Evolutionary conservation across 2,113 vertebrate species (phyloP).

Genomic region (Oreochromis tanganicae): DNA sequence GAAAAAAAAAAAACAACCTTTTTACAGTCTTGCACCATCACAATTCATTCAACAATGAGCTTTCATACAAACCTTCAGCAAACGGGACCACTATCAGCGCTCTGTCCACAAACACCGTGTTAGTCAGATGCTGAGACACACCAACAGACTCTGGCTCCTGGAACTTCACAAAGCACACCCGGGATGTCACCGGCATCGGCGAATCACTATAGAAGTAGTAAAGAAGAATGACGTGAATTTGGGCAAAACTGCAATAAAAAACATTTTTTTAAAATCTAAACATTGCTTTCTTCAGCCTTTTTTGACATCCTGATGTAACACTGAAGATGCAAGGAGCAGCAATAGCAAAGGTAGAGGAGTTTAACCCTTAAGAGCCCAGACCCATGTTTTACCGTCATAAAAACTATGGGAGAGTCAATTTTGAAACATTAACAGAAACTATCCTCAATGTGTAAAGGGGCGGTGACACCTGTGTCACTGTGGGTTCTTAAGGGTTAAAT

Average conservation of each 20-base stretch:
- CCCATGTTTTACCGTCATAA: no score
- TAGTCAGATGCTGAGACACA: constrained; percentile 97
- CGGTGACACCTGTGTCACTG: no score
- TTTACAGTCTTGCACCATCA: not conserved
- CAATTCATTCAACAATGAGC: constrained; percentile 13
- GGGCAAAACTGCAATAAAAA: not conserved
- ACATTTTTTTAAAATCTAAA: not conserved
- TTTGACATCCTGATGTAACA: not conserved
- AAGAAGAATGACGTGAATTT: not conserved
- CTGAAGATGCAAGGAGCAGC: not conserved
- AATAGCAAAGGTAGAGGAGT: not conserved
- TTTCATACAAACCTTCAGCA: constrained; percentile 89
- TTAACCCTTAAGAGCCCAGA: no score
- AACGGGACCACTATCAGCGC: constrained; percentile 97
- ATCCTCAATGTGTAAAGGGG: no score
- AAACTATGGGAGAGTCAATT: no score
- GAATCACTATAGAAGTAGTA: constrained; percentile 80
- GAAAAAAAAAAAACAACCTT: not conserved
- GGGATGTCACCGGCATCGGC: constrained; percentile 92
- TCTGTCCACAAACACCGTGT: constrained; percentile 99
- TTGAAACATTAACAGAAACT: no score
- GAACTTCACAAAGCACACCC: constrained; percentile 99
- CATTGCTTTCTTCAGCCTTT: not conserved
- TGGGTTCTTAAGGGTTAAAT: no score
- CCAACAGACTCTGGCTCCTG: constrained; percentile 92